These are phyloP conservation scores for Noctua comes DNA, from an alignment of 2,888 invertebrate genomes.

Conservation along the genomic window DNA sequence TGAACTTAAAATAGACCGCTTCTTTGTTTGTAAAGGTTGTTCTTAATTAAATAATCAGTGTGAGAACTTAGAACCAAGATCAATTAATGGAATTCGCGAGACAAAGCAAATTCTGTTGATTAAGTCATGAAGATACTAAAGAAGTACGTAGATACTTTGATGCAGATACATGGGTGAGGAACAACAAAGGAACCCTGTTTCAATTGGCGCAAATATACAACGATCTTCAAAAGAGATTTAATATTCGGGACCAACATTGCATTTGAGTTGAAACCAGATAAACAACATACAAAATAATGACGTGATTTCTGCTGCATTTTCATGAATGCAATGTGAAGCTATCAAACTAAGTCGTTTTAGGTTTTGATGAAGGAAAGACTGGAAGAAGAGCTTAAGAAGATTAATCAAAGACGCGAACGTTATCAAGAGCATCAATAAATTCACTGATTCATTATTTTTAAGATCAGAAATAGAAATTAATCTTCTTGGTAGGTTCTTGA, in stretches of 20 bases:
- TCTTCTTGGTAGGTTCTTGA: background rate
- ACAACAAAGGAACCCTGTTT: background rate
- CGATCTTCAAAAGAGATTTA: background rate
- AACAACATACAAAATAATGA: background rate
- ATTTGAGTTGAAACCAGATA: background rate
- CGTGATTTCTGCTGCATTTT: background rate
- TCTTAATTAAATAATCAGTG: background rate
- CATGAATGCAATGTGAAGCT: background rate
- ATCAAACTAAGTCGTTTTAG: background rate
- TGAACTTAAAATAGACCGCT: conserved; percentile 3
- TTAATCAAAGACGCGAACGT: background rate
- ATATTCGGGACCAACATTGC: background rate
- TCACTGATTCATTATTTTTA: background rate
- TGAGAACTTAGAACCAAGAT: background rate
- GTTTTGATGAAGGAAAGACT: background rate
- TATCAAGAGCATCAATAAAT: background rate
- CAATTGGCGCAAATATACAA: background rate
- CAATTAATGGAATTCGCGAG: background rate
- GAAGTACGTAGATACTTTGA: background rate
- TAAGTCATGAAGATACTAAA: background rate
- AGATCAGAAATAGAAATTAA: background rate
- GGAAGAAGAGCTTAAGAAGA: background rate
- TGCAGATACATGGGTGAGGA: background rate
- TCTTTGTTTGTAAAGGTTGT: background rate
- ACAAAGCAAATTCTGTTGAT: background rate